Conservation (phyloP, 2,113 vertebrate genomes). For the Ammodramus savannarum region DNA sequence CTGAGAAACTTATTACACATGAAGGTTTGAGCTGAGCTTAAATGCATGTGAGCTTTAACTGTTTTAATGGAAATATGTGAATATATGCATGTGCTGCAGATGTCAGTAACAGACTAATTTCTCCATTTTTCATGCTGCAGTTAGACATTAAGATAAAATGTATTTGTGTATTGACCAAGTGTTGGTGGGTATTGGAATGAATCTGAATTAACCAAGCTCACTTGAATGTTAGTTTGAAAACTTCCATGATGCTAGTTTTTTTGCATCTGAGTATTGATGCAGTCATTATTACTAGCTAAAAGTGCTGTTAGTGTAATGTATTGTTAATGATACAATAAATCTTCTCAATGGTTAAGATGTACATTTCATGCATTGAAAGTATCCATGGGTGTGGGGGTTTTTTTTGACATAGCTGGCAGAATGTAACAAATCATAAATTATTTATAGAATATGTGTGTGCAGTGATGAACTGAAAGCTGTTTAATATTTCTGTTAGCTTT, state of each 20-base stretch:
- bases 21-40: neutral
- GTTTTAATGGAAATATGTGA: neutral
- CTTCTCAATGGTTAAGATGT: neutral
- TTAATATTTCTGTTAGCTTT: neutral
- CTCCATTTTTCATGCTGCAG: neutral
- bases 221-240: neutral
- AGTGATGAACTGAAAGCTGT: neutral
- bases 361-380: neutral
- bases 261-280: neutral
- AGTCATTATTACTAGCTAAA: neutral
- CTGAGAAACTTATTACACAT: neutral
- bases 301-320: neutral
- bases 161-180: neutral
- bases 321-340: fast-evolving
- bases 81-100: neutral
- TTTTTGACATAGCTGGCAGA: neutral
- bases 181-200: neutral
- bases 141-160: neutral
- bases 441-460: neutral
- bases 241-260: neutral
- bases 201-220: neutral
- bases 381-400: fast-evolving
- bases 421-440: neutral
- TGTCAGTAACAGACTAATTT: neutral
- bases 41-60: neutral